Percentiles rank a stretch among this genome's conserved stretches.
Evolutionary conservation across 2,888 invertebrate species (phyloP).

Genomic region (Dasypolia templi): DNA sequence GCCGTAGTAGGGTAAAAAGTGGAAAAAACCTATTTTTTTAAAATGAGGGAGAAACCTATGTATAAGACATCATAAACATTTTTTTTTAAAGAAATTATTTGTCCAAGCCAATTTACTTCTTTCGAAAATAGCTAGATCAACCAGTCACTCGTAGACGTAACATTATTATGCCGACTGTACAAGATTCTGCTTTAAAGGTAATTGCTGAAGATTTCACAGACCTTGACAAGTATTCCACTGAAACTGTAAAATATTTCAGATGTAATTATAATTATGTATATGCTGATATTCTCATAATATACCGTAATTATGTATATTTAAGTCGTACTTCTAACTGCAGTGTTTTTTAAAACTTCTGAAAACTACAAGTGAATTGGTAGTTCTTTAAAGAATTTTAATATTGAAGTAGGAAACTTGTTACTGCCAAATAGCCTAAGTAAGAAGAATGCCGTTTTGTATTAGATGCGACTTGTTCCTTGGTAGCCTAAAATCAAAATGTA

Average conservation of each 20-base stretch:
- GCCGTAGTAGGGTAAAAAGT: too few relatives aligned
- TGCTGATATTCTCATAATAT: conserved; percentile 11
- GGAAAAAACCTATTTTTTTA: too few relatives aligned
- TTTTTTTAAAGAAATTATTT: too few relatives aligned
- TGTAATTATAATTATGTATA: conserved; percentile 35
- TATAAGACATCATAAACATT: too few relatives aligned
- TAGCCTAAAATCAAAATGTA: neutral
- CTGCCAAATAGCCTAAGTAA: neutral
- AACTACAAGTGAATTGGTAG: neutral
- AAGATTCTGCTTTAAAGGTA: conserved; percentile 33
- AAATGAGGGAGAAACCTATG: too few relatives aligned
- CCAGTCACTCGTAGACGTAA: neutral
- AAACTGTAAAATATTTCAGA: conserved; percentile 35
- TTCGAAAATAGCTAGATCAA: neutral
- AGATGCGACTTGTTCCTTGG: neutral
- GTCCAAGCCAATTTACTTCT: too few relatives aligned
- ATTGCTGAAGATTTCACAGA: conserved; percentile 59
- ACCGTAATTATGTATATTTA: neutral
- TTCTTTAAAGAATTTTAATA: neutral
- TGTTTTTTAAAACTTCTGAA: neutral
- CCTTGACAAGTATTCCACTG: conserved; percentile 49
- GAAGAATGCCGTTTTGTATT: neutral
- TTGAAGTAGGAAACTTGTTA: neutral
- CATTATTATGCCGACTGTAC: conserved; percentile 39
- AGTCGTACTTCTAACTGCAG: neutral